phyloP scores from a whole-genome alignment of 2,797 vertebrate species.

The Periparus ater region DNA sequence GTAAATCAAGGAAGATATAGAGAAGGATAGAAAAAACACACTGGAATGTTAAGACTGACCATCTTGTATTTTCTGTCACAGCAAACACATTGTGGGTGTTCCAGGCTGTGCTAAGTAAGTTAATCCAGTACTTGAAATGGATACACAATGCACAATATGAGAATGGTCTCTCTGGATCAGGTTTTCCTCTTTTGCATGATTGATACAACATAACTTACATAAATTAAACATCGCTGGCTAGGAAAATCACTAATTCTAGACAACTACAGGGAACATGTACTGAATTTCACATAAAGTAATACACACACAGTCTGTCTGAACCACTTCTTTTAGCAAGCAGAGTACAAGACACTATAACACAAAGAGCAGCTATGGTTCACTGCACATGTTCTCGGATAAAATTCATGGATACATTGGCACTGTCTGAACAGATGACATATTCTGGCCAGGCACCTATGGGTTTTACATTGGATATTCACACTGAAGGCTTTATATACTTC shows the following conservation, averaged over 20 bases:
- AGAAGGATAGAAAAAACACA: neutral
- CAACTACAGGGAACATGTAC: neutral
- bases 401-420: neutral
- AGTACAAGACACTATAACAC: neutral
- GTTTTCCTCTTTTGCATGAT: neutral
- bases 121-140: neutral
- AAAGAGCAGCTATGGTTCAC: neutral
- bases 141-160: neutral
- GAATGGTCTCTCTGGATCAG: neutral
- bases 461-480: neutral
- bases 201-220: neutral
- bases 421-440: neutral
- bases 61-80: neutral
- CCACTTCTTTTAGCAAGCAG: neutral
- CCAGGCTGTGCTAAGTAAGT: neutral
- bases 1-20: neutral
- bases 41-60: neutral
- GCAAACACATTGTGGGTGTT: neutral
- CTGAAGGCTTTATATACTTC: neutral
- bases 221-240: neutral
- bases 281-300: neutral
- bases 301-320: neutral
- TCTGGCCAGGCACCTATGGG: neutral
- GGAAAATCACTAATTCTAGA: neutral
- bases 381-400: neutral